A percentile compares a stretch with the other conserved stretches of the same genome.
Evolutionary conservation across 2,888 invertebrate genomes (phyloP).

Genomic region (Cephus nigrinus): DNA sequence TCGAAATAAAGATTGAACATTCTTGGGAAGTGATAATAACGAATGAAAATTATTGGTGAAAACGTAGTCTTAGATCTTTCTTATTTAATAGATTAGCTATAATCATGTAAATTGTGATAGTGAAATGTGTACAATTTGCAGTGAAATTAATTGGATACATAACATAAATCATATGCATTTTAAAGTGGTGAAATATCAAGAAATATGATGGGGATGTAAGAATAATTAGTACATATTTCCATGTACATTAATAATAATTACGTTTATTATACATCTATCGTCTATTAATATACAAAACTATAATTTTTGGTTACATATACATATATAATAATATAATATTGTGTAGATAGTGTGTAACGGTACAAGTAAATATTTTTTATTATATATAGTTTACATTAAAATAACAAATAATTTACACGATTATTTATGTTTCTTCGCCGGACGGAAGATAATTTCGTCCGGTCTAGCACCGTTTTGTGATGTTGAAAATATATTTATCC

Average conservation of each 20-base stretch:
- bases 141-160: no score
- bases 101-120: neutral
- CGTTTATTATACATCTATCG: conserved; percentile 60
- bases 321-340: conserved; percentile 47
- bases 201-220: neutral
- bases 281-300: conserved; percentile 65
- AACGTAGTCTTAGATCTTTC: neutral
- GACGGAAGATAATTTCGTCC: conserved; percentile 36
- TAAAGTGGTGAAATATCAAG: neutral
- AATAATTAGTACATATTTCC: neutral
- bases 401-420: conserved; percentile 61
- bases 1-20: conserved; percentile 1
- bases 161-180: neutral
- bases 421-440: conserved; percentile 24
- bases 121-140: no score
- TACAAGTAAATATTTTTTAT: conserved; percentile 43
- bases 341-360: conserved; percentile 46
- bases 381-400: conserved; percentile 38
- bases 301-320: conserved; percentile 63
- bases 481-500: conserved; percentile 40
- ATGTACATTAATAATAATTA: conserved; percentile 46
- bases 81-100: neutral
- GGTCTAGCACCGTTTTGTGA: conserved; percentile 49
- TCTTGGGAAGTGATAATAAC: neutral
- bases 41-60: neutral